phyloP scores from a whole-genome alignment of 2,888 invertebrate genomes.

The Alsophila aescularia region DNA sequence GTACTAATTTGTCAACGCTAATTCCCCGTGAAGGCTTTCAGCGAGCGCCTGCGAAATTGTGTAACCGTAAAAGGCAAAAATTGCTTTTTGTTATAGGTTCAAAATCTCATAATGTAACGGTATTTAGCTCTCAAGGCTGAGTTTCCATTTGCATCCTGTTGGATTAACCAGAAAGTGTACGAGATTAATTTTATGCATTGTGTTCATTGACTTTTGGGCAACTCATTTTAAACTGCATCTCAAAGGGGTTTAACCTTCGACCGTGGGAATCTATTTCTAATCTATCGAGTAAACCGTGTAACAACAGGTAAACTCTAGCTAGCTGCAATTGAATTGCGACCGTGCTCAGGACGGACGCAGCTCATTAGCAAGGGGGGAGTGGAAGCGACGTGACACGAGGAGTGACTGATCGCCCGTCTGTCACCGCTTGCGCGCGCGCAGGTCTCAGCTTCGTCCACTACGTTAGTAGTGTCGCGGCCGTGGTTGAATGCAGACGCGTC shows the following conservation, averaged over 20 bases:
- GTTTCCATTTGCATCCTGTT: conserved; percentile 2
- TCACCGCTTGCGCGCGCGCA: conserved; percentile 75
- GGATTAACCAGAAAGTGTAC: not conserved
- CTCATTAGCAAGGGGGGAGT: conserved; percentile 69
- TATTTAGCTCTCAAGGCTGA: conserved; percentile 15
- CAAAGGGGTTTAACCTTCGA: not conserved
- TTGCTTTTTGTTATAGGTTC: conserved; percentile 14
- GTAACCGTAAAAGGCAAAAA: conserved; percentile 24
- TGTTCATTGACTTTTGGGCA: not conserved
- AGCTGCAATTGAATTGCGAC: conserved; percentile 37
- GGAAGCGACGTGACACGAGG: conserved; percentile 67
- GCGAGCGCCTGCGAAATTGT: conserved; percentile 28
- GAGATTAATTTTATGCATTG: not conserved
- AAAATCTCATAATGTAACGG: conserved; percentile 36
- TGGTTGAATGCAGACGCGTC: conserved; percentile 76
- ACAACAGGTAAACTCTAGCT: conserved; percentile 37
- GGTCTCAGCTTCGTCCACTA: conserved; percentile 53
- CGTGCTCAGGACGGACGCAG: conserved; percentile 61
- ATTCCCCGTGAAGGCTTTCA: conserved; percentile 40
- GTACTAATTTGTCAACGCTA: conserved; percentile 39
- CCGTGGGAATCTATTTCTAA: not conserved
- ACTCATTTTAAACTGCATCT: too few relatives aligned
- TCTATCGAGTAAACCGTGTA: conserved; percentile 35
- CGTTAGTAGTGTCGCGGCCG: conserved; percentile 72
- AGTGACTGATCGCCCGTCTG: conserved; percentile 74